Conservation (phyloP, 1,140 invertebrate species). For the Heliconius hewitsoni region DNA sequence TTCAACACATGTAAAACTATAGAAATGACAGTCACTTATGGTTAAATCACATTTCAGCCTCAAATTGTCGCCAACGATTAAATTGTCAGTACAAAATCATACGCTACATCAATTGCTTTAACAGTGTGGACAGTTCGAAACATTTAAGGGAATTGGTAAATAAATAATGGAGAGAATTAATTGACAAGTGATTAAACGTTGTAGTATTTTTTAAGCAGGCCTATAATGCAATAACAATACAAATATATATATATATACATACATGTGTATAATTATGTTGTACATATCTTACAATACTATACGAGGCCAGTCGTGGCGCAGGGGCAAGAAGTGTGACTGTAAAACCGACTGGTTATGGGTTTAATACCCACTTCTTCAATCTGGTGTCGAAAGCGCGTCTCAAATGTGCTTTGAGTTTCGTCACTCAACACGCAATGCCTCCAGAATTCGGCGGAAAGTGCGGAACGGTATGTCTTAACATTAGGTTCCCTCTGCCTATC, state of each 20-base stretch:
- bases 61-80: constrained; percentile 44
- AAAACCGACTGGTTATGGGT: too few relatives aligned
- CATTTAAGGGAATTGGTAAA: constrained; percentile 2
- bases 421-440: too few relatives aligned
- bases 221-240: neutral
- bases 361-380: too few relatives aligned
- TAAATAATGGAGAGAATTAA: neutral
- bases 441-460: too few relatives aligned
- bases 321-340: too few relatives aligned
- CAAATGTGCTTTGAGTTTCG: too few relatives aligned
- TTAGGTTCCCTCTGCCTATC: too few relatives aligned
- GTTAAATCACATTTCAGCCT: constrained; percentile 1
- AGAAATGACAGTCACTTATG: neutral
- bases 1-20: neutral
- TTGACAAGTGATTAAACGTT: neutral
- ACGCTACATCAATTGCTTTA: constrained; percentile 27
- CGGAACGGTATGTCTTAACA: too few relatives aligned
- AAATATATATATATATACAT: too few relatives aligned
- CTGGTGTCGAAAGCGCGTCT: too few relatives aligned
- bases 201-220: too few relatives aligned
- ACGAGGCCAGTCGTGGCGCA: too few relatives aligned
- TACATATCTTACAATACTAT: neutral
- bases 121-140: constrained; percentile 21
- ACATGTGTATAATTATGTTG: neutral
- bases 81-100: constrained; percentile 41